Base-by-base conservation (phyloP, 2,888 invertebrate species). In the Euzophera pinguis region DNA sequence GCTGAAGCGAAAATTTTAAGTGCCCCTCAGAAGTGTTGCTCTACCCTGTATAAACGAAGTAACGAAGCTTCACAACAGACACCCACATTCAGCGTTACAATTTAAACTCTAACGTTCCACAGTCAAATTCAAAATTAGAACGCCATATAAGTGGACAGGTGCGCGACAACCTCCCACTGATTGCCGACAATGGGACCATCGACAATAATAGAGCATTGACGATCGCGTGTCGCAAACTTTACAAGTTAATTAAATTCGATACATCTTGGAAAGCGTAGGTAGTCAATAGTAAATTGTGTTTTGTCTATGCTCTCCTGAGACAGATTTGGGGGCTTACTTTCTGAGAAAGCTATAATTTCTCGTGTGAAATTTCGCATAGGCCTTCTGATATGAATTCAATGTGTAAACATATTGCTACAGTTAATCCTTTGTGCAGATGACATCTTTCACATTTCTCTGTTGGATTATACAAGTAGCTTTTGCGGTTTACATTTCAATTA, bases 221-320 rank as follows among this genome's bases (percentile, higher is more conserved):
- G 51, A 39, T 43, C 51, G 51, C 84, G 84, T 85, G 87, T 83
- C 80, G 78, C 75, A 71, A 71, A 68, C 63, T 61, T 75, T 73
- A 84, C 73, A 80, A 87, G 84, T 87, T 88, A 85, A 89, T 88
- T 89, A 89, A 86, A 87, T 83, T 75, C 73, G 71, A 73, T 76
- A 72, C 75, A 73, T 75, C 69, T 77, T 67, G 69, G 65, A 71
- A 47, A 5, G 45, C 48, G 27, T 27, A 27, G 37, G 38, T 38
- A 48, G 48, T 27, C 38, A 38, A 37, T 37, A n/a, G 14, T 45
- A 12, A 45, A 29, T 14, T 13, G 39, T 39, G 14, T 39, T 39
- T 39, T 45, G 45, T 45, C 14, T 45, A 45, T 45, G 45, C 32
- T 45, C 45, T 45, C 45, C 16, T 32, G 45, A 45, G 57, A 53